Evolutionary conservation across 2,888 invertebrate genomes (phyloP), one percentile per base, ranked within the genome.

Genomic region (Atethmia centrago): DNA sequence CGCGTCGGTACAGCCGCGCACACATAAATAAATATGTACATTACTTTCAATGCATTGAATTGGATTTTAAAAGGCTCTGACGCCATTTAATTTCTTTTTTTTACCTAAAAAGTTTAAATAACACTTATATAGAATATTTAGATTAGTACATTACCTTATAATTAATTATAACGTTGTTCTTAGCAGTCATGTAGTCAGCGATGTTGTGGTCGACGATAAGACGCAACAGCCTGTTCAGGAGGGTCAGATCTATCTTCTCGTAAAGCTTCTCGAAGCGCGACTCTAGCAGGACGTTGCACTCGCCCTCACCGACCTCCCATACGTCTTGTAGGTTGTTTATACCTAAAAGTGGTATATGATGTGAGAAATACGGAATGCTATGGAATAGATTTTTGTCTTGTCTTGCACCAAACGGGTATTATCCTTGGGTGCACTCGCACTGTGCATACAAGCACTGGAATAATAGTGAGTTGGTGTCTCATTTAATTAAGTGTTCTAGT

Each of bases 161-260:
- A 95, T 99, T 99, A 84, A 99, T 99, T 71, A 99, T 99, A n/a
- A 99, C 99, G 96, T 99, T 99, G 95, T 99, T 99, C 95, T 99
- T 99, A 3, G 99, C 99, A 0, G 99, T 99, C 99, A 99, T 99
- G 96, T 99, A 99, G 97, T 99, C 99, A 86, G 99, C 99, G 90
- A 99, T 99, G 94, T 99, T 99, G 95, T 99, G 99, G 96, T 99
- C 99, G 58, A 99, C 99, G 88, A 99, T 99, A 71, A 99, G 96
- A 88, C 99, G 98, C 68, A 99, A 96, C 89, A 99, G 95, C 94
- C 99, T 97, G 96, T 99, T 99, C 51, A 99, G 97, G 40, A 99
- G 96, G 0, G 99, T 99, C 93, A 99, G 97, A 97, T 99, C 99
- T 87, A 99, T 99, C 96, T 99, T 99, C 94, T 99, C 99, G 90